These are phyloP conservation scores for Saccostrea glomerata DNA, from an alignment of 1,140 invertebrate genomes.

Conservation along the genomic window DNA sequence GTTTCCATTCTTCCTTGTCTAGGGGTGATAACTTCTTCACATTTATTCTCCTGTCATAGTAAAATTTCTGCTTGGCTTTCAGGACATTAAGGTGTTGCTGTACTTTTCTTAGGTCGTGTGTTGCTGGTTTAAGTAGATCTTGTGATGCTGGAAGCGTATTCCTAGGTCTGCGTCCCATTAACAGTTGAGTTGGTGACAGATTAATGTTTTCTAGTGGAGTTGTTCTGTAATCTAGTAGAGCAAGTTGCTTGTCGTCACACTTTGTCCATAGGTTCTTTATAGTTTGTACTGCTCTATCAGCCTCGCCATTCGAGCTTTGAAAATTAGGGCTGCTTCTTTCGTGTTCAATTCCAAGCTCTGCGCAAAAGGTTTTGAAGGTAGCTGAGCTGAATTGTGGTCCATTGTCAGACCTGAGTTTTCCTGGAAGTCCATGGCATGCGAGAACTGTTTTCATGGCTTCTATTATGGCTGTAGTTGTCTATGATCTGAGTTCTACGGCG, in stretches of 20 bases:
- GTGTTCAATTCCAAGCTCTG: slow-evolving; percentile 61
- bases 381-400: too few relatives aligned
- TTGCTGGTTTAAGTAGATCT: slow-evolving; percentile 53
- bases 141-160: slow-evolving; percentile 54
- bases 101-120: slow-evolving; percentile 47
- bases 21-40: slow-evolving; percentile 47
- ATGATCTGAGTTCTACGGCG: slow-evolving; percentile 35
- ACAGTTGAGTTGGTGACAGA: slow-evolving; percentile 62
- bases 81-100: slow-evolving; percentile 48
- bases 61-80: slow-evolving; percentile 54
- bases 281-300: not conserved
- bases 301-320: slow-evolving; percentile 48
- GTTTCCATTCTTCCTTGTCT: slow-evolving; percentile 35
- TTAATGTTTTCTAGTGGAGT: slow-evolving; percentile 58
- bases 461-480: not conserved
- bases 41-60: slow-evolving; percentile 52
- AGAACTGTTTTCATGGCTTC: slow-evolving; percentile 32
- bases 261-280: too few relatives aligned
- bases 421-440: slow-evolving; percentile 56
- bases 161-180: slow-evolving; percentile 60
- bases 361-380: too few relatives aligned
- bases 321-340: slow-evolving; percentile 59
- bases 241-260: slow-evolving; percentile 52
- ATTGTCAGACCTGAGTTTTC: slow-evolving; percentile 78
- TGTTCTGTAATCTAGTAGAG: slow-evolving; percentile 60